Evolutionary conservation across 1,140 invertebrate species (phyloP).

Genomic region (Aporrectodea caliginosa): DNA sequence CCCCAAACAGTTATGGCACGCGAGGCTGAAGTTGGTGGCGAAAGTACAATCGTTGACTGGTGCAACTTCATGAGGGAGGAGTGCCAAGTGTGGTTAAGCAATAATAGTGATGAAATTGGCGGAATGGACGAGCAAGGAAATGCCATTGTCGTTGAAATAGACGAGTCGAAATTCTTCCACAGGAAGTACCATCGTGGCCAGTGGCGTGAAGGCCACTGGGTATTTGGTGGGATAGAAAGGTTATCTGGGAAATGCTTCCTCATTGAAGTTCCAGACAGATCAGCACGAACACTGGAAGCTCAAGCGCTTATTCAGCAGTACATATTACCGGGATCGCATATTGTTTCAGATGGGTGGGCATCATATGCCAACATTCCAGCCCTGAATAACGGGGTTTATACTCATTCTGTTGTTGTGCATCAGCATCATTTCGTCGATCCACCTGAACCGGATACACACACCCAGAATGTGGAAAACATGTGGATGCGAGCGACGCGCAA

Average conservation of each 20-base stretch:
- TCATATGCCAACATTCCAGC: background rate
- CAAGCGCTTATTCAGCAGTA: background rate
- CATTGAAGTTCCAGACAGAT: background rate
- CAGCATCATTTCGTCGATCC: background rate
- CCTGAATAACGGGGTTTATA: background rate
- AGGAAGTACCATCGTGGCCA: constrained; percentile 35
- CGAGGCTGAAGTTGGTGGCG: constrained; percentile 40
- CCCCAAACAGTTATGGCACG: background rate
- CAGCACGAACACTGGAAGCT: background rate
- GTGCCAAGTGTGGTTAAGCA: constrained; percentile 21
- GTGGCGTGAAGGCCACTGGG: constrained; percentile 32
- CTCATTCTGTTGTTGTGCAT: background rate
- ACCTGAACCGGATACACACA: no score
- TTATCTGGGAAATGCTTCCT: background rate
- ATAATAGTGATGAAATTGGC: background rate
- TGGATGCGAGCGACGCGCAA: background rate
- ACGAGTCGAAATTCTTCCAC: constrained; percentile 33
- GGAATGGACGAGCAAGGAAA: constrained; percentile 31
- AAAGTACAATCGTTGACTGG: constrained; percentile 29
- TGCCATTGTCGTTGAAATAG: constrained; percentile 32
- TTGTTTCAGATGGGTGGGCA: background rate
- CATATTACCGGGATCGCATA: background rate
- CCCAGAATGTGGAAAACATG: background rate
- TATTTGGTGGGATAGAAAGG: constrained; percentile 31
- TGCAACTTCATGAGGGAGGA: constrained; percentile 30